Evolutionary conservation across 2,113 vertebrate genomes (phyloP), one percentile per base, ranked within the genome.

Genomic region (Castor canadensis): DNA sequence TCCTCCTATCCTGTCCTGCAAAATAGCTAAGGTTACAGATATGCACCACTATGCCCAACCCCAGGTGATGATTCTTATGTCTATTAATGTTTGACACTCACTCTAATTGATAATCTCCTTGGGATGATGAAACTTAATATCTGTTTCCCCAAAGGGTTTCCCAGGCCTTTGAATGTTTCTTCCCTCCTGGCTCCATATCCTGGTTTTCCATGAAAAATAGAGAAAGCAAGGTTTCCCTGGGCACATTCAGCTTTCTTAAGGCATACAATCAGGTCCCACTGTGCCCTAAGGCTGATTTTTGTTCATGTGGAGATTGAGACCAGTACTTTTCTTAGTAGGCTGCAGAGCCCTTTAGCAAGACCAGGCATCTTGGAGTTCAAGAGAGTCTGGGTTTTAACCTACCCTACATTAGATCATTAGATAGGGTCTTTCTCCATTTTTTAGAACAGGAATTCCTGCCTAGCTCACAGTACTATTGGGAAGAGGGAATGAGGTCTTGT

Each of bases 51-150:
- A 35, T 6, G 17, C 32, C 32, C 66, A 43, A 26, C 79, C 20
- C 43, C 11, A n/a, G 58, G 81, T n/a, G n/a, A n/a, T 93, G 75
- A 87, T 87, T 87, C n/a, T 67, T 40, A 24, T n/a, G 35, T 95
- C 79, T 93, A 8, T 28, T 47, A 47, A 49, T 60, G 17, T 84
- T 83, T 38, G 91, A 84, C 32, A 71, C 26, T 80, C 88, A 66
- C 60, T 38, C 7, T 43, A 52, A 52, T 11, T 62, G 47, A 90
- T 77, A 91, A 35, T 88, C n/a, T 88, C 35, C 47, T 77, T 52
- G 69, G 40, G 38, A 67, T 91, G 83, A 73, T 64, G 71, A 95
- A 94, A 93, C 60, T 40, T 66, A 95, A 45, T 80, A 45, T 80
- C 16, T 38, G 38, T 80, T 92, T 95, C 38, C 81, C 56, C 62